Evolutionary conservation across 2,888 invertebrate genomes (phyloP), one percentile per base, ranked within the genome.

Genomic region (Lycocerus yunnanus): DNA sequence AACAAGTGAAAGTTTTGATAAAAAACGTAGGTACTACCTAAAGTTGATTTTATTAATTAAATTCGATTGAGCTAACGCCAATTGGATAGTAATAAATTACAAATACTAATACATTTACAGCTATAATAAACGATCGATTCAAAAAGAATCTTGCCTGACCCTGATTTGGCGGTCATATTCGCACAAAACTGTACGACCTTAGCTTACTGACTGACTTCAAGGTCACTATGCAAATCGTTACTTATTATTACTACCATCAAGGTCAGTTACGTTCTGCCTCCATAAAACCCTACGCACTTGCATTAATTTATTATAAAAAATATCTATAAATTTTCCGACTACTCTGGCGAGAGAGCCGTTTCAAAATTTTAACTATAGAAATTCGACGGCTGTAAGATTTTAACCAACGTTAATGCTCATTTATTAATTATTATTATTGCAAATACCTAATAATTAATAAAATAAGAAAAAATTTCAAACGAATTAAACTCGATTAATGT

Each of bases 201-300:
- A 80, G 77, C 80, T 79, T 80, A 80, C 80, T 80, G 80, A 80
- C 81, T 81, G 77, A 78, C 80, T 79, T 76, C 79, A 78, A 80
- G 80, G 80, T 74, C 76, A 73, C 69, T 76, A 72, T 75, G 77
- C 78, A 80, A 78, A 80, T 75, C 66, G 68, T 71, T 68, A 66
- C 69, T 72, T 72, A 72, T 75, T 72, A 75, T 75, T 75, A 73
- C 70, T 65, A 65, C 69, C 70, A 43, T n/a, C 43, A 75, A 43
- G 75, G 75, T 75, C 75, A 68, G 71, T 75, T 72, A 68, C 72
- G 68, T 68, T 72, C 61, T 68, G 68, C 68, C 68, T 68, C 68
- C 61, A 58, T 72, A 43, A 24, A 63, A 58, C 60, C 60, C 69
- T 69, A 15, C 59, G 21, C 69, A 66, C 66, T 21, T 24, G 20